Percentiles rank a stretch among this genome's conserved stretches.
phyloP scores from a whole-genome alignment of 1,140 invertebrate genomes.

The Palaemon carinicauda region DNA sequence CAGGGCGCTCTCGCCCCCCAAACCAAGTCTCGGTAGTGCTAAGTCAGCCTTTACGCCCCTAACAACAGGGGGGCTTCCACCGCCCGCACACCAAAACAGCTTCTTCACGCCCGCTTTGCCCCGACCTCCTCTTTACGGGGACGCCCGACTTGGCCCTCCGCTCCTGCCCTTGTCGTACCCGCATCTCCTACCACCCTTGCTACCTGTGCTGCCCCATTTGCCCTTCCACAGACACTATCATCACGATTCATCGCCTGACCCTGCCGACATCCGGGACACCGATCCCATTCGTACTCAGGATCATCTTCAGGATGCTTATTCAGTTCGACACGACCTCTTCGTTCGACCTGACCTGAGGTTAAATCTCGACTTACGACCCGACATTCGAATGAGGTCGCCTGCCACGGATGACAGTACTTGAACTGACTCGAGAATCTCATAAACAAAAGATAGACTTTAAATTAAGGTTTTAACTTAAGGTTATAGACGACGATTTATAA shows the following conservation, averaged over 20 bases:
- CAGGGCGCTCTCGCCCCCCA: conserved; percentile 34
- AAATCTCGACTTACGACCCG: conserved; percentile 46
- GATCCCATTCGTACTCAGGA: conserved; percentile 20
- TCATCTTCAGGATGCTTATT: conserved; percentile 41
- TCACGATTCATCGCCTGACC: conserved; percentile 44
- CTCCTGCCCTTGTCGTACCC: conserved; percentile 51
- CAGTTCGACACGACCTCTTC: conserved; percentile 46
- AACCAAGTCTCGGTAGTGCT: conserved; percentile 56
- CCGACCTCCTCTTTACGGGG: conserved; percentile 38
- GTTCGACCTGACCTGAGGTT: conserved; percentile 47
- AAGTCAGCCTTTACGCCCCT: conserved; percentile 61
- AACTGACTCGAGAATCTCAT: not conserved
- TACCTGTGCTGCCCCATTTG: conserved; percentile 52
- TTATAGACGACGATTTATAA: not conserved
- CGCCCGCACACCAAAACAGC: conserved; percentile 33
- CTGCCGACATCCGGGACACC: conserved; percentile 10
- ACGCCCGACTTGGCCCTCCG: conserved; percentile 41
- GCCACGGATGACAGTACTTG: conserved; percentile 51
- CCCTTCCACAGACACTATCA: conserved; percentile 49
- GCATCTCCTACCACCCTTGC: conserved; percentile 48
- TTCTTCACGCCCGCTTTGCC: conserved; percentile 25
- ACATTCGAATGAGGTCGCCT: conserved; percentile 49
- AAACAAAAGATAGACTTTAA: too few species aligned
- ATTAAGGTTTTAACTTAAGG: not conserved
- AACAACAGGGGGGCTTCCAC: conserved; percentile 7